Base-by-base conservation (phyloP, 2,797 vertebrate species). In the Oryzias sinensis region DNA sequence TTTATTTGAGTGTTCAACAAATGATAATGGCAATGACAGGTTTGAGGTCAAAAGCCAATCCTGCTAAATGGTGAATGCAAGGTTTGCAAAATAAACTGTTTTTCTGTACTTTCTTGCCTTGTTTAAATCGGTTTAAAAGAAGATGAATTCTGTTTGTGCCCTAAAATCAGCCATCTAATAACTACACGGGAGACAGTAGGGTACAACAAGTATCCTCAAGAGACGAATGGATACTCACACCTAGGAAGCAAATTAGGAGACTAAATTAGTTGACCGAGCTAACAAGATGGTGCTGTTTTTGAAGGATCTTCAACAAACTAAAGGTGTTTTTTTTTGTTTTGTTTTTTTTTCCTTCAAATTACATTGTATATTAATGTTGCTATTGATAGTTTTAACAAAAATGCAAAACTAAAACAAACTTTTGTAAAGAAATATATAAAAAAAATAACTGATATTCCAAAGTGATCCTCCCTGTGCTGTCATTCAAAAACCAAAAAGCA, bases 341-440 rank as follows among this genome's bases (percentile, higher is more conserved):
- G 9, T 37, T 37, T 11, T 37, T 37, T 37, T 11, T 37, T 90
- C 90, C 84, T 91, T 90, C 85, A 66, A 68, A 79, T 89, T 89
- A 89, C 90, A 86, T 90, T 93, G 91, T 93, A 92, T 88, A 92
- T 89, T 87, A 81, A 89, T 91, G 86, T 89, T 92, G 88, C 88
- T 93, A 91, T 92, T 86, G 85, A 92, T 93, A 91, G 90, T 93
- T 93, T 90, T 92, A 91, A 92, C 88, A 87, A 90, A 33, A 91
- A 92, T 90, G 90, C 87, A 91, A 93, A 92, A 88, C 85, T 90
- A 87, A 91, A 92, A 90, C 83, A 75, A 90, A 84, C 84, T 87
- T 91, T 91, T 91, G 78, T 90, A 91, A 90, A 88, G 84, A 92
- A 90, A 90, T 91, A 90, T 92, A 92, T 92, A 82, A 87, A 88